Evolutionary conservation across 2,113 vertebrate genomes (phyloP).

Genomic region (Oophaga pumilio): DNA sequence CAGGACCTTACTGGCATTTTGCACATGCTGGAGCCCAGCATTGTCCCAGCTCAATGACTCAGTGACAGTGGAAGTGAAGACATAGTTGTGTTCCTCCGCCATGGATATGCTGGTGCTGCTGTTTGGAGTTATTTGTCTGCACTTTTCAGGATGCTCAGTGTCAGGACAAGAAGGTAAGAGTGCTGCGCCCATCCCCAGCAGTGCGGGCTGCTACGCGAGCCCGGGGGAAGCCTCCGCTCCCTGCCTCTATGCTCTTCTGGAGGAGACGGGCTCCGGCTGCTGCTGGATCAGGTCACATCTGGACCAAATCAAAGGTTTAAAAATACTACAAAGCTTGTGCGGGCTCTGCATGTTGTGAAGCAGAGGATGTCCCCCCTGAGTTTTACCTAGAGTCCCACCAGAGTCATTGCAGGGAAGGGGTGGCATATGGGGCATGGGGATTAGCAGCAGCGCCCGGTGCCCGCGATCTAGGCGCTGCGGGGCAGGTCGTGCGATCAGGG

Average conservation of each 20-base stretch:
- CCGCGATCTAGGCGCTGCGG: conserved; percentile 29
- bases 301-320: conserved; percentile 72
- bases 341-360: conserved; percentile 63
- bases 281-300: conserved; percentile 67
- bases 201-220: too few relatives aligned
- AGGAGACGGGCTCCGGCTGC: conserved; percentile 65
- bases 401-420: conserved; percentile 58
- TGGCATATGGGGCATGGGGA: not conserved
- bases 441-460: not conserved
- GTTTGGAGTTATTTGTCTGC: conserved; percentile 80
- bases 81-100: conserved; percentile 11
- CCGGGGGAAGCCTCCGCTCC: not conserved
- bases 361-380: conserved; percentile 67
- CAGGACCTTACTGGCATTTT: conserved; percentile 40
- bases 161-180: conserved; percentile 83
- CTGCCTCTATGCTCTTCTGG: conserved; percentile 58
- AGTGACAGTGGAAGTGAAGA: conserved; percentile 13
- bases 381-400: conserved; percentile 63
- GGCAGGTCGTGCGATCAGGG: conserved; percentile 17
- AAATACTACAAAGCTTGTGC: conserved; percentile 71
- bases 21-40: conserved; percentile 46
- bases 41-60: conserved; percentile 52
- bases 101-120: conserved; percentile 85
- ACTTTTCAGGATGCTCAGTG: conserved; percentile 71
- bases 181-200: too few relatives aligned